phyloP scores from a whole-genome alignment of 1,140 invertebrate species.

The Drosophila takahashii region DNA sequence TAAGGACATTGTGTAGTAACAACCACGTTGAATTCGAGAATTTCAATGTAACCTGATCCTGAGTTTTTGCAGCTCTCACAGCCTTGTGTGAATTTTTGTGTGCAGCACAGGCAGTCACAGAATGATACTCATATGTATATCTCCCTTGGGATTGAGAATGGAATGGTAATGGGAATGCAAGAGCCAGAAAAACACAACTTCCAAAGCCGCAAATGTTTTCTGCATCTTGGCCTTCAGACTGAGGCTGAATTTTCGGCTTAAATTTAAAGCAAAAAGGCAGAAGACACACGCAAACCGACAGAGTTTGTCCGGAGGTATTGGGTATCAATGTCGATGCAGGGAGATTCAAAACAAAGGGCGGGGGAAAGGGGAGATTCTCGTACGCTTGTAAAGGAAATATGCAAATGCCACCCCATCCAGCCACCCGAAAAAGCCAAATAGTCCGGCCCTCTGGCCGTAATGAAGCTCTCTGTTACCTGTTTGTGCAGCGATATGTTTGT shows the following conservation, averaged over 20 bases:
- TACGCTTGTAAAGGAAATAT: slow-evolving; percentile 38
- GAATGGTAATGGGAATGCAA: slow-evolving; percentile 42
- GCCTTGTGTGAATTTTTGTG: slow-evolving; percentile 73
- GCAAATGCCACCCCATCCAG: slow-evolving; percentile 31
- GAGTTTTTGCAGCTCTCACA: slow-evolving; percentile 57
- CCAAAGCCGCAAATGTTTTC: slow-evolving; percentile 52
- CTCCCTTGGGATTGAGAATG: slow-evolving; percentile 30
- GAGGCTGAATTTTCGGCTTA: slow-evolving; percentile 38
- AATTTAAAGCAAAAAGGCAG: slow-evolving; percentile 55
- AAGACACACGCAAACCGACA: slow-evolving; percentile 10
- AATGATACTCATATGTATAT: slow-evolving; percentile 6
- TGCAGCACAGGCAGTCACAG: slow-evolving; percentile 19
- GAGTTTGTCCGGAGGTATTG: slow-evolving; percentile 34
- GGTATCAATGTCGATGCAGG: slow-evolving; percentile 60
- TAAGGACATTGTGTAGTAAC: slow-evolving; percentile 11
- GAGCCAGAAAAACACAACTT: slow-evolving; percentile 19
- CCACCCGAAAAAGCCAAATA: not conserved
- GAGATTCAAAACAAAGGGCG: not conserved
- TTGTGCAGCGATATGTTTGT: slow-evolving; percentile 21
- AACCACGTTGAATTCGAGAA: slow-evolving; percentile 61
- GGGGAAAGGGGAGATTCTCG: not conserved
- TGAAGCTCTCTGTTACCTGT: slow-evolving; percentile 43
- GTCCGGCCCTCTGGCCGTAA: slow-evolving; percentile 36
- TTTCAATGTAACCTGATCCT: slow-evolving; percentile 71
- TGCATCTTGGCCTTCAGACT: slow-evolving; percentile 34